Conservation (phyloP, 2,113 vertebrate species). For the Embiotoca jacksoni region DNA sequence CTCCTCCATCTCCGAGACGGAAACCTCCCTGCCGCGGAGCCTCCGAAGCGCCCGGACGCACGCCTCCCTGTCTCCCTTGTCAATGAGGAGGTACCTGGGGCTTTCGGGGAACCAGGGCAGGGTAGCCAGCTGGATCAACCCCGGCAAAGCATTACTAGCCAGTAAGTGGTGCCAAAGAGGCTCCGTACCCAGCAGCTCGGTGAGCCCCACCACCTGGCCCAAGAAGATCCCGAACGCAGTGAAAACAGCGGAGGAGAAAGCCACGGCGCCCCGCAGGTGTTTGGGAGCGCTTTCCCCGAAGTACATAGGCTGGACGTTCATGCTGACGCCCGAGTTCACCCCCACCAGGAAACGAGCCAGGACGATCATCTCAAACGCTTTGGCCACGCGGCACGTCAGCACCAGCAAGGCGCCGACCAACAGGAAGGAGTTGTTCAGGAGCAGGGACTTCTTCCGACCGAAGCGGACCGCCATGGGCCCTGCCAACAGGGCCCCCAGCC, state of each 20-base stretch:
- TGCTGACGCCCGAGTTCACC: slow-evolving; percentile 88
- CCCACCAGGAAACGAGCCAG: slow-evolving; percentile 88
- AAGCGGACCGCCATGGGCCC: slow-evolving; percentile 87
- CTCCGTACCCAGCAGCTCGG: slow-evolving; percentile 88
- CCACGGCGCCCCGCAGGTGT: slow-evolving; percentile 88
- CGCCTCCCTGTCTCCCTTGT: slow-evolving; percentile 86
- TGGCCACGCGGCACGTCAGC: slow-evolving; percentile 82
- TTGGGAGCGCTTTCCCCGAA: slow-evolving; percentile 91
- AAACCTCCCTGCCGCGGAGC: slow-evolving; percentile 81
- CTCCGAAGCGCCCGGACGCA: slow-evolving; percentile 85
- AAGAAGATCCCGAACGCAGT: slow-evolving; percentile 89
- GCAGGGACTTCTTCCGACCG: slow-evolving; percentile 90
- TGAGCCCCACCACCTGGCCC: slow-evolving; percentile 90
- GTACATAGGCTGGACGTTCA: slow-evolving; percentile 94
- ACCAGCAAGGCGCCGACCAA: slow-evolving; percentile 79
- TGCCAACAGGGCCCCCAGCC: slow-evolving; percentile 86
- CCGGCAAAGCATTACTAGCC: slow-evolving; percentile 88
- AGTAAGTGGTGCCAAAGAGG: slow-evolving; percentile 89
- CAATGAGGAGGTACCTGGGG: slow-evolving; percentile 92
- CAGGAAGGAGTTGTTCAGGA: slow-evolving; percentile 89
- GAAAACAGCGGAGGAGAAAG: slow-evolving; percentile 90
- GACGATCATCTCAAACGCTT: slow-evolving; percentile 91
- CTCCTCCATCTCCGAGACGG: slow-evolving; percentile 87
- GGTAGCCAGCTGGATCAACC: slow-evolving; percentile 86
- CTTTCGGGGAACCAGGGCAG: slow-evolving; percentile 93